Evolutionary conservation across 1,140 invertebrate genomes (phyloP).

Genomic region (Solenopsis fugax): DNA sequence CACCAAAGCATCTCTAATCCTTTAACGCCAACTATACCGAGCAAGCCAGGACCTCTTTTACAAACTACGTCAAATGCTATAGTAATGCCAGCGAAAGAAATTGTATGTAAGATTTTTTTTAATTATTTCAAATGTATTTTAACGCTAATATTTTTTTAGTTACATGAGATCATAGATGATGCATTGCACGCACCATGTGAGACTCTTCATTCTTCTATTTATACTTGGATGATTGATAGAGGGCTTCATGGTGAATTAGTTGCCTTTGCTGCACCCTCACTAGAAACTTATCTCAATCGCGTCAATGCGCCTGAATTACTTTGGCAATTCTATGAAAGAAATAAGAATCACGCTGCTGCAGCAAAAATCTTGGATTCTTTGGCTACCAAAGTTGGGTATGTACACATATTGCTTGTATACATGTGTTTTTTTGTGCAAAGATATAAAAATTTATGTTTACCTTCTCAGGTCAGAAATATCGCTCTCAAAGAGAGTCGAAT

Average conservation of each 20-base stretch:
- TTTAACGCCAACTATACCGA: constrained; percentile 83
- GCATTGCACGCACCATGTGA: constrained; percentile 91
- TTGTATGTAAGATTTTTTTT: constrained; percentile 76
- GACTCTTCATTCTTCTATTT: constrained; percentile 95
- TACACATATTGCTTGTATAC: neutral
- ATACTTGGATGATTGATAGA: constrained; percentile 96
- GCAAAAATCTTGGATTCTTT: constrained; percentile 96
- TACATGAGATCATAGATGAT: constrained; percentile 85
- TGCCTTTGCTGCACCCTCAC: constrained; percentile 91
- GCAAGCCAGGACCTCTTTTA: constrained; percentile 80
- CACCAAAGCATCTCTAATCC: constrained; percentile 89
- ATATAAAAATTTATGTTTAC: neutral
- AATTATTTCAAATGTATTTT: neutral
- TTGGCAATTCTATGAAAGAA: constrained; percentile 98
- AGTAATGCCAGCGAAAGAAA: constrained; percentile 82
- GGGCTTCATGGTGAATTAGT: constrained; percentile 92
- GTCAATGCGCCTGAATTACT: constrained; percentile 93
- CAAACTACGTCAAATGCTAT: constrained; percentile 76
- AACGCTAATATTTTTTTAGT: constrained; percentile 71
- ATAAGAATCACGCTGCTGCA: constrained; percentile 96
- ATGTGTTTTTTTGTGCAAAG: neutral
- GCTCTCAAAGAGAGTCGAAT: constrained; percentile 93
- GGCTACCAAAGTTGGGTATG: constrained; percentile 93
- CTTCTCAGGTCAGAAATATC: constrained; percentile 88
- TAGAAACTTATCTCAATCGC: constrained; percentile 93